Base-by-base conservation (phyloP, 2,888 invertebrate species). In the Bombyx huttoni region DNA sequence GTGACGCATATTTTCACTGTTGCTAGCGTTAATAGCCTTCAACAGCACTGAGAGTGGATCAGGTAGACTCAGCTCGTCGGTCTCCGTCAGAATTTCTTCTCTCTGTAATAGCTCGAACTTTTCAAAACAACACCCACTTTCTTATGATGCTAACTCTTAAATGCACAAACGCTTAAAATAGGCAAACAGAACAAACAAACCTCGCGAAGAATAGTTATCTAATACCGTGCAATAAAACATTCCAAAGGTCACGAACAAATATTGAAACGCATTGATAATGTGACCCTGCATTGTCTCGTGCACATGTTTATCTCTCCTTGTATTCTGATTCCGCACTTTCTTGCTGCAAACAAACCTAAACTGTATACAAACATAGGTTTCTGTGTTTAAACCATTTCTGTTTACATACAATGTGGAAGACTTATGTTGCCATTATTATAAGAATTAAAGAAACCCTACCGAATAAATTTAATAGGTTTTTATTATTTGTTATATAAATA, bases 201-300 rank as follows among this genome's bases (percentile, higher is more conserved):
- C 40, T 40, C 12, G 12, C 40, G 9, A 40, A 10, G 12, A 12
- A 10, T 40, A 40, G 50, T 50, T 54, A 61, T 52, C 51, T 53
- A 53, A 58, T 58, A 54, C 58, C 54, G 54, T 61, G 53, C 46
- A 60, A 57, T 59, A 55, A 62, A 69, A 70, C 66, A 68, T 70
- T 65, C 70, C 67, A 74, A 78, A 82, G 81, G 79, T 75, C 68
- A 65, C 58, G 59, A 54, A 65, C 62, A 73, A 81, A 81, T 78
- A 78, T 79, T 81, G 71, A 70, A 66, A 66, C 58, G 57, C 50
- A 56, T 56, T 70, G 81, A 81, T 81, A 79, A 73, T 54, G 55
- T 63, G 74, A 75, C 79, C 79, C 78, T 79, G 81, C 74, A 77
- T 81, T 81, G 79, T 80, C 60, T 75, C 59, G 55, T 52, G 48